Evolutionary conservation across 2,888 invertebrate species (phyloP), one percentile per base, ranked within the genome.

Genomic region (Aspidiotus destructor): DNA sequence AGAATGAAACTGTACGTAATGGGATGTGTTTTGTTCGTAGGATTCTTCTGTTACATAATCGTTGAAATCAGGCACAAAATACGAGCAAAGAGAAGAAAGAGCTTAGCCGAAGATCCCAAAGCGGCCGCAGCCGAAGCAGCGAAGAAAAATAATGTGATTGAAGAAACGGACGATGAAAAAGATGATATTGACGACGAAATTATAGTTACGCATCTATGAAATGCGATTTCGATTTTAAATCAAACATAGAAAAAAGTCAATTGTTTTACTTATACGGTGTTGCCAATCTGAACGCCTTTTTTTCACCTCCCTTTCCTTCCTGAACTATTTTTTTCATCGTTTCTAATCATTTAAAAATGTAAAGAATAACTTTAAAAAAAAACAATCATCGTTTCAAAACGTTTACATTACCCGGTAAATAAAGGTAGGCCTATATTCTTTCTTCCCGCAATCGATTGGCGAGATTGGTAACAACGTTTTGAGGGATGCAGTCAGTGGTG

Each of bases 151-250:
- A 76, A 78, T 69, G 74, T 73, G 40, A 76, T 78, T 16, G 89
- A 89, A 77, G 90, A 90, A 78, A 89, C 89, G 70, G 90, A 91
- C 76, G 91, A 87, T 78, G 87, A 91, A 76, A 87, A 88, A 76
- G 90, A 91, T 78, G 90, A 90, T 78, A 86, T 90, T 74, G 90
- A 90, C 79, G 90, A 91, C 77, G 89, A 91, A 76, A 89, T 91
- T 77, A 86, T 91, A 76, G 71, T 72, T 60, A 90, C 90, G 72
- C 89, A 89, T 78, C 84, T 90, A 76, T 90, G 86, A 70, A 40
- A 16, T 15, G 58, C 41, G 15, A 52, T n/a, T 52, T 52, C 11
- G 52, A 52, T 52, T n/a, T 11, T n/a, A 52, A 52, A n/a, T 15
- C 15, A n/a, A 55, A 55, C 5, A 55, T 10, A 16, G n/a, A 55